These are phyloP conservation scores for Mus musculus DNA, from an alignment of 2,113 vertebrate species.

Conservation along the genomic window GRCm39 chr13:107286501-107287000, in stretches of 20 bases:
- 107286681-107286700: neutral
- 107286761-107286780: neutral
- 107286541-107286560: neutral
- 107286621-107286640: neutral
- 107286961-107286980: slow-evolving; percentile 15
- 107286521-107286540: neutral
- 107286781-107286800: neutral
- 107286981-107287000: slow-evolving; percentile 30
- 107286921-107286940: slow-evolving; percentile 35
- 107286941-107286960: neutral
- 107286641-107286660: slow-evolving; percentile 1
- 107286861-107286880: neutral
- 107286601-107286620: neutral
- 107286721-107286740: neutral
- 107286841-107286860: slow-evolving; percentile 38
- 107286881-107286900: neutral
- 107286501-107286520: neutral
- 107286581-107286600: neutral
- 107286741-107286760: neutral
- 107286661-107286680: neutral
- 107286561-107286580: neutral
- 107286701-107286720: neutral
- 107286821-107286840: slow-evolving; percentile 34
- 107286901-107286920: slow-evolving; percentile 43
- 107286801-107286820: neutral